phyloP scores from a whole-genome alignment of 2,113 vertebrate genomes.

The Diadophis punctatus region DNA sequence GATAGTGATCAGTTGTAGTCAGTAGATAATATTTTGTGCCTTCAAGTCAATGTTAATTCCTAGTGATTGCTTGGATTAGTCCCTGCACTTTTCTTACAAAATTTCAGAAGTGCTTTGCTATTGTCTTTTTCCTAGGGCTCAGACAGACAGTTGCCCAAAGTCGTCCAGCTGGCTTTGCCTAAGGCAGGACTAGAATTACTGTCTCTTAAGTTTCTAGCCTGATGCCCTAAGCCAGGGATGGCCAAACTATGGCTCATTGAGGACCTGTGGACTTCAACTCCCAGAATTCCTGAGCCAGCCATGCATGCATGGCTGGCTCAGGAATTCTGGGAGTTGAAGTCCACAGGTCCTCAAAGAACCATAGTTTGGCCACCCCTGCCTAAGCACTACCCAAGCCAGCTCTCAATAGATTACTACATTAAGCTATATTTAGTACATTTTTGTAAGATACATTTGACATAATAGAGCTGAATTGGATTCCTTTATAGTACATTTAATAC shows the following conservation, averaged over 20 bases:
- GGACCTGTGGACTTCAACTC: no score
- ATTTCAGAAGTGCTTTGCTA: background rate
- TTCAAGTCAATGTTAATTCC: background rate
- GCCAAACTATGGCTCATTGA: no score
- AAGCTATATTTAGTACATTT: background rate
- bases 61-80: background rate
- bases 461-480: background rate
- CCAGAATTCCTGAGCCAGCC: no score
- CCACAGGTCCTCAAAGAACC: no score
- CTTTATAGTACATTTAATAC: background rate
- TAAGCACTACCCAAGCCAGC: background rate
- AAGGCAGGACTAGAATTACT: background rate
- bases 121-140: background rate
- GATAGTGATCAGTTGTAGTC: background rate
- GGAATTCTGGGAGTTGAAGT: no score
- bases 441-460: background rate
- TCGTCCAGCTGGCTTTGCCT: background rate
- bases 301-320: no score
- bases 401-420: background rate
- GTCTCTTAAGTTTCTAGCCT: background rate
- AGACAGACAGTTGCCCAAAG: background rate
- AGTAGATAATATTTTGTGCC: background rate
- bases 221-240: no score
- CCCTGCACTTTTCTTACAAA: background rate
- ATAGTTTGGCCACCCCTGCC: no score